Evolutionary conservation across 2,888 invertebrate genomes (phyloP), one percentile per base, ranked within the genome.

Genomic region (Elysia crispata): DNA sequence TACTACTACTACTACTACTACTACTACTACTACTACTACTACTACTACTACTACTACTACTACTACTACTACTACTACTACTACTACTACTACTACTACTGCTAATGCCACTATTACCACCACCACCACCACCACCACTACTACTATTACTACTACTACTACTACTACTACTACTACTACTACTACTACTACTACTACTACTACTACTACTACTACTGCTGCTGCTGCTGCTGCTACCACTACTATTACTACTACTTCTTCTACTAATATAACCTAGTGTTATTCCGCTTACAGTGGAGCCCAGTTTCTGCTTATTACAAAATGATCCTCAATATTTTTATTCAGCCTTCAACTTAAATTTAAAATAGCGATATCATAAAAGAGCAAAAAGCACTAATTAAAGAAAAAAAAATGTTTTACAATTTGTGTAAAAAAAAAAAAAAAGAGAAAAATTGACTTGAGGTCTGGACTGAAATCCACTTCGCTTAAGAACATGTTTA

Each of bases 1-100:
- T 76, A 62, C 33, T 28, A 20, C 67, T 67, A 62, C 62, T 62
- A 62, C 62, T 62, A 76, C 30, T 62, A 76, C 76, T 62, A 76
- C 64, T 64, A 64, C 62, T 64, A 62, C 64, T 64, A 76, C 76
- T 64, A 64, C 33, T 33, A 64, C 76, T 64, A 31, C 76, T 33
- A 30, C 62, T 30, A 33, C 62, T 76, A 41, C 62, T 62, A 62
- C 76, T 76, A 31, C 64, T 62, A 62, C 62, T 76, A 62, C 64
- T 76, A 60, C 76, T 76, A 76, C 76, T 28, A 76, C 62, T 76
- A 62, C 62, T 62, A 64, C 62, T 76, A 60, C 76, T 62, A 41
- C 76, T 66, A 33, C 74, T 25, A 28, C 20, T 66, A 18, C 64
- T 76, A 64, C 76, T 64, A 28, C 76, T 76, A n/a, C n/a, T n/a